Base-by-base conservation (phyloP, 2,797 vertebrate species). In the Pelochelys cantorii region DNA sequence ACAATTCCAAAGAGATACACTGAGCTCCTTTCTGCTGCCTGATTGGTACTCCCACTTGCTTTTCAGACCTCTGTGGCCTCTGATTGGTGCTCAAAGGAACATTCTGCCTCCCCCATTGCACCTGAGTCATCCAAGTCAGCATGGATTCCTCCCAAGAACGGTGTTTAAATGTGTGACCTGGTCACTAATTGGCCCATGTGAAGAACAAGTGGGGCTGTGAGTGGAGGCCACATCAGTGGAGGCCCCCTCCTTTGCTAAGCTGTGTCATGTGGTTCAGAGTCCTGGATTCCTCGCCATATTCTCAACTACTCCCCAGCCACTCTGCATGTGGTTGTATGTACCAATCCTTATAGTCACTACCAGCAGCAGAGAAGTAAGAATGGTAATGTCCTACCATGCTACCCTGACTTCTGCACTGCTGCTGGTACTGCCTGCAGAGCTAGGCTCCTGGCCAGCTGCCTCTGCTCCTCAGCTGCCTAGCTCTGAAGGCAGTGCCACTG, bases 101-200 rank as follows among this genome's bases (percentile, higher is more conserved):
- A 1, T 0, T 0, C 60, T 57, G 86, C 84, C 4, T 83, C 55
- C 9, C 53, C 68, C 0, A 79, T 80, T 6, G 31, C 22, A 5
- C 22, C 65, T n/a, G 54, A 68, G n/a, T 31, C 62, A 31, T 78
- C 74, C 83, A 89, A 92, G 53, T 31, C 0, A 1, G 52, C 0
- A 11, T 48, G 0, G 54, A 25, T 59, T 59, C 57, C 57, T 90
- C 95, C 86, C 86, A 88, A 65, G 90, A 91, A 53, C 81, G 0
- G n/a, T 11, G 86, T 97, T 96, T 96, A 89, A 96, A 96, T 68
- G 85, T 10, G 85, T 0, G 86, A 65, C 34, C 48, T 15, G 48
- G 27, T 52, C 59, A 71, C 83, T 71, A 83, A 96, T 94, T 96
- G 96, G 96, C 0, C 48, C 52, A 57, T 5, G 88, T 3, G 18